These are phyloP conservation scores for Drosophila tsacasi DNA, from an alignment of 1,140 invertebrate genomes.

Conservation along the genomic window DNA sequence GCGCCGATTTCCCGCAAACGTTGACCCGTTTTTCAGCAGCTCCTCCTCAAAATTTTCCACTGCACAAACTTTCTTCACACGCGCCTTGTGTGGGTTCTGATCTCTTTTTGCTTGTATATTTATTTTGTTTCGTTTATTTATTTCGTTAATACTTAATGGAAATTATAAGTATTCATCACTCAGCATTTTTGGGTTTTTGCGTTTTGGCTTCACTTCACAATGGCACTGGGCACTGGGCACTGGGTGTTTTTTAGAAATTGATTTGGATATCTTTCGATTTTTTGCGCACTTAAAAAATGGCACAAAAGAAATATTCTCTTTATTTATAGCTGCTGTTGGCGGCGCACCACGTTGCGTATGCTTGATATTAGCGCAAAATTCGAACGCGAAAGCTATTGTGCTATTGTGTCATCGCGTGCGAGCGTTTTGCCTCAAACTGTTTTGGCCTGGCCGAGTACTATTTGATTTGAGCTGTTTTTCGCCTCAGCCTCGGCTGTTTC, in stretches of 20 bases:
- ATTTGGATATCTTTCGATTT: constrained; percentile 30
- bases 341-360: constrained; percentile 69
- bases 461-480: constrained; percentile 74
- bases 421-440: constrained; percentile 81
- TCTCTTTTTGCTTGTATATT: background rate
- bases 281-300: constrained; percentile 72
- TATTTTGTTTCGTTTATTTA: constrained; percentile 20
- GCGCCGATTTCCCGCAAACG: constrained; percentile 65
- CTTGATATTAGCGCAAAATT: constrained; percentile 69
- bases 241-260: constrained; percentile 19
- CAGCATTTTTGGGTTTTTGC: constrained; percentile 41
- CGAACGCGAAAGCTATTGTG: constrained; percentile 51
- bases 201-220: constrained; percentile 68
- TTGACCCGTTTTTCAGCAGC: constrained; percentile 72
- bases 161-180: constrained; percentile 35
- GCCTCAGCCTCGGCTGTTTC: constrained; percentile 23
- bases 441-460: constrained; percentile 73
- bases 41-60: constrained; percentile 1
- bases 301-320: constrained; percentile 52
- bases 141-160: constrained; percentile 40
- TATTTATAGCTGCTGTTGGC: constrained; percentile 56
- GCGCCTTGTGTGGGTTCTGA: background rate
- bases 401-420: constrained; percentile 72
- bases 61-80: background rate
- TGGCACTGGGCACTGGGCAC: constrained; percentile 17